Evolutionary conservation across 2,113 vertebrate species (phyloP), one percentile per base, ranked within the genome.

Genomic region (Seriola dumerili): DNA sequence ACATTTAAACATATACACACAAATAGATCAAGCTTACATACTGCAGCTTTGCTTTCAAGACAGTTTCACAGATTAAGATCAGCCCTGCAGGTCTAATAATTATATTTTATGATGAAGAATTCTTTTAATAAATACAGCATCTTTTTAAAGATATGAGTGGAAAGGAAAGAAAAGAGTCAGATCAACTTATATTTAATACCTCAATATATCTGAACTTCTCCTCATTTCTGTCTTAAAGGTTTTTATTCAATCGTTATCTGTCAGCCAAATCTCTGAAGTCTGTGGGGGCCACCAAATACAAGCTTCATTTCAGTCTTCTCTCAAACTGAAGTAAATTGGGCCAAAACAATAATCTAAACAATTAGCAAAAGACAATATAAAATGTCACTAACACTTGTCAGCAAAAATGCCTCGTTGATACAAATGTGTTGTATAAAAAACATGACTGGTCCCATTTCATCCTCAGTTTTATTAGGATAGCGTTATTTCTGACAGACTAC

Each of bases 11-110:
- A 23, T 19, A 38, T 4, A 48, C 46, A 17, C 8, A 59, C 9
- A 8, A 44, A 62, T 3, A 69, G 10, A 80, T 73, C 40, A 29
- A 80, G 34, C 38, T 42, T 62, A 66, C 21, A 62, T 5, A 40
- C n/a, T 57, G 34, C 86, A 77, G 42, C 32, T 14, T 11, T 38
- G 46, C n/a, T 21, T 67, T 58, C 6, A 74, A 42, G 14, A 72
- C 67, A 75, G 78, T 23, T 23, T 59, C 21, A 38, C 34, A 65
- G 16, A 73, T 34, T 6, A 46, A 57, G 11, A 62, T 34, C 29
- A 48, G 13, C 7, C 19, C 23, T 4, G 23, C 4, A 63, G 17
- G 42, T 44, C 13, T 46, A 19, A 61, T 6, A 46, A 12, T 25
- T 57, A 9, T 17, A 34, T 38, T 16, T 9, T 11, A 71, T 7